Base-by-base conservation (phyloP, 2,888 invertebrate genomes). In the Drosophila monieri region DNA sequence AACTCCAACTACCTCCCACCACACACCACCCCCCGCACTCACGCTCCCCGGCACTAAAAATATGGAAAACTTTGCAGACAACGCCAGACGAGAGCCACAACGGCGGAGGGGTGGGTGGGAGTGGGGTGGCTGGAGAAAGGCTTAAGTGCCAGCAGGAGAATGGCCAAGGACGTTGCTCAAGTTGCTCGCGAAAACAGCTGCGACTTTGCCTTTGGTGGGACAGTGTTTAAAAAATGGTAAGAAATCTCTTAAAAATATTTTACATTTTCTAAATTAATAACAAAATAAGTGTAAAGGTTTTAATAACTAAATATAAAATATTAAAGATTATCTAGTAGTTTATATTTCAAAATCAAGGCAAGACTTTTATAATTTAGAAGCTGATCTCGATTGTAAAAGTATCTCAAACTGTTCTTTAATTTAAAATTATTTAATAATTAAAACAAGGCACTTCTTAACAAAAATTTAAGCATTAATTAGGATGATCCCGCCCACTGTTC, bases 31-130 rank as follows among this genome's bases (percentile, higher is more conserved):
- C 47, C 37, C 23, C 56, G 66, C n/a, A 23, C 39, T 15, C 52
- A 15, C 15, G 23, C 58, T 61, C 39, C 43, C 54, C 65, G 64
- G 53, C 61, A 87, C 80, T 80, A 80, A 83, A 88, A 88, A 88
- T 83, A 83, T 83, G 85, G 83, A 83, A 83, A 83, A 83, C 87
- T 83, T 83, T 83, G 77, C 81, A 83, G 81, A 83, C 81, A 74
- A 62, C 61, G 61, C 73, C 53, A 80, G 87, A 80, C 80, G 72
- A 70, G 57, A 71, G 48, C 72, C 74, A 51, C 56, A 78, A 15
- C 61, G 3, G 15, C 6, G 6, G 25, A 1, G n/a, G 9, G 18
- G 14, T n/a, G 12, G 30, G 12, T 6, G 14, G 6, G 27, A n/a
- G 10, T 46, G 43, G 64, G 56, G 56, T 27, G 58, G 30, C 27